These are phyloP conservation scores for Tachuris rubrigastra DNA, from an alignment of 2,113 vertebrate species.

Conservation along the genomic window DNA sequence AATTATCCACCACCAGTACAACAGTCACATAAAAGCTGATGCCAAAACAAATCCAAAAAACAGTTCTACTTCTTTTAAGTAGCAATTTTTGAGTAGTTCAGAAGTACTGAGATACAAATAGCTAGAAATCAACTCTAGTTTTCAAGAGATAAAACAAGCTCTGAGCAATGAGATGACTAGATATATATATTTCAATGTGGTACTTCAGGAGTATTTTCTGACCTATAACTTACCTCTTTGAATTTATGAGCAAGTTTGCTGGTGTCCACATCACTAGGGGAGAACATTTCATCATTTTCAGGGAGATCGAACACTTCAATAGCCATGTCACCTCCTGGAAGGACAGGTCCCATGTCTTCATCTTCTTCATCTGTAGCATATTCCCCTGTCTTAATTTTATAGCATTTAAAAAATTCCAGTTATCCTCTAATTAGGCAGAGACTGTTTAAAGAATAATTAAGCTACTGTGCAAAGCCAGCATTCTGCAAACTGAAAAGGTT, in stretches of 20 bases:
- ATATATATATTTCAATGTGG: not conserved
- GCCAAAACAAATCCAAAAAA: not conserved
- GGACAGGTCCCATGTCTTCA: slow-evolving; percentile 80
- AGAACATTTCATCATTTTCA: slow-evolving; percentile 93
- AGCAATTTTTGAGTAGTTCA: not conserved
- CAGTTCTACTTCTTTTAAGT: not conserved
- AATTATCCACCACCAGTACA: not conserved
- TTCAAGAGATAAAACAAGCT: not conserved
- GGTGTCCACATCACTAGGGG: slow-evolving; percentile 90
- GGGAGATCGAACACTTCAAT: slow-evolving; percentile 97
- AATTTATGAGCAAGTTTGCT: slow-evolving; percentile 97
- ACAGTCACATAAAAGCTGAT: not conserved
- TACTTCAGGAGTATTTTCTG: not conserved
- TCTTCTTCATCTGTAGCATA: slow-evolving; percentile 97
- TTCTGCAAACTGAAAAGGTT: not conserved
- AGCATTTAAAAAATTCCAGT: slow-evolving; percentile 54
- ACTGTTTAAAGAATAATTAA: not conserved
- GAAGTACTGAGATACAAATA: not conserved
- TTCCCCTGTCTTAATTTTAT: slow-evolving; percentile 89
- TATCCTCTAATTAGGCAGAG: slow-evolving; percentile 25
- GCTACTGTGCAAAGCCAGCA: not conserved
- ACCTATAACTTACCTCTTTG: slow-evolving; percentile 83
- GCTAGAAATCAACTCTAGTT: not conserved
- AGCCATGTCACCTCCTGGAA: slow-evolving; percentile 83
- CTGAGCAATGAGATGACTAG: not conserved